Conservation (phyloP, 2,113 vertebrate genomes). For the Antechinus stuartii region DNA sequence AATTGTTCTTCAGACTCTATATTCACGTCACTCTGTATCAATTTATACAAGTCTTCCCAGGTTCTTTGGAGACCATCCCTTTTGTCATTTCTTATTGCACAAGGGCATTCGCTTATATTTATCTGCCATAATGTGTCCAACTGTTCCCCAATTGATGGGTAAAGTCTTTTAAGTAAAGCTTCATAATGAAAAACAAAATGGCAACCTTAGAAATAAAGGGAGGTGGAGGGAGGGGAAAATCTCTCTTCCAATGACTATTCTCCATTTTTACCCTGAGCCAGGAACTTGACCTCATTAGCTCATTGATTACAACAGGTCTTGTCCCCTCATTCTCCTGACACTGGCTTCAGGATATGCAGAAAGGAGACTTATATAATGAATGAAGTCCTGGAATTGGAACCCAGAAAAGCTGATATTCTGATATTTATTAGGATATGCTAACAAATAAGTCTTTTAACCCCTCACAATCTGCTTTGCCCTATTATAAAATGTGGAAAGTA, state of each 20-base stretch:
- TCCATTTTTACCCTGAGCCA: background rate
- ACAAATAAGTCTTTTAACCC: background rate
- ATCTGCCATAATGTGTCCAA: background rate
- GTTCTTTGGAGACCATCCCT: background rate
- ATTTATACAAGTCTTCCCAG: background rate
- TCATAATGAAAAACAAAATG: background rate
- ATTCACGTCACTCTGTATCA: background rate
- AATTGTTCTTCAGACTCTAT: background rate
- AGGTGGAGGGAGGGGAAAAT: background rate
- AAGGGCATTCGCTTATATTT: background rate
- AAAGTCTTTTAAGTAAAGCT: background rate
- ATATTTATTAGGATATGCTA: background rate
- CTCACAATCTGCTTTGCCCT: background rate
- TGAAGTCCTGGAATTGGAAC: background rate
- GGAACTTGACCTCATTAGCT: background rate
- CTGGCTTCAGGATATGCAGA: background rate
- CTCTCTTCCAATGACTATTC: background rate
- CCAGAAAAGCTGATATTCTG: background rate
- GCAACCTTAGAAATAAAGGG: background rate
- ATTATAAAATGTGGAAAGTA: background rate
- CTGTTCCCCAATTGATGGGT: background rate
- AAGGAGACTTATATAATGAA: background rate
- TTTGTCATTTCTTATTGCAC: background rate
- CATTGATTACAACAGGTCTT: background rate
- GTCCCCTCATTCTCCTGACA: background rate